Evolutionary conservation across 2,888 invertebrate species (phyloP), one percentile per base, ranked within the genome.

Genomic region (Perizoma affinitatum): DNA sequence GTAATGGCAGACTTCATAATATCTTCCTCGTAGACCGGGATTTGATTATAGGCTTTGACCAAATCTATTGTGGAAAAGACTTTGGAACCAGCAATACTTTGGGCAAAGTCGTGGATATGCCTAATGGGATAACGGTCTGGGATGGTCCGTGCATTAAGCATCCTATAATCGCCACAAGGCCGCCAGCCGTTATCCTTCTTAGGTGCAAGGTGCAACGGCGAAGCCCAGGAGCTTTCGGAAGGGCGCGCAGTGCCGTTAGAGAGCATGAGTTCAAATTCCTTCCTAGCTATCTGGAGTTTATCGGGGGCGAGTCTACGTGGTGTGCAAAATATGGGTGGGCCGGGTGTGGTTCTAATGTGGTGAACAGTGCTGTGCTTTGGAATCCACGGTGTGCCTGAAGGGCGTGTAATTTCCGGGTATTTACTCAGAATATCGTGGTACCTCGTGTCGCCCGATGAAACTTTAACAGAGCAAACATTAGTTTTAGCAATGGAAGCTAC

Each of bases 101-200:
- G 11, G 0, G 82, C 78, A 6, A 77, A 73, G 4, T 74, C 52
- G 6, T 70, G 73, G 3, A 80, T 69, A 57, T 69, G 80, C 8
- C 74, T 54, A 4, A 77, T 46, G 1, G 78, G 76, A 10, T 48
- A 48, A 41, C 22, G 22, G 22, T 22, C 22, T 22, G 22, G 7
- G 48, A 41, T 42, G 9, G 11, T 22, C 22, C 22, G 22, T 22
- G 22, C 22, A 22, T 22, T 22, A 22, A 22, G 22, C 22, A 22
- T 22, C 8, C 49, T 43, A 48, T 55, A 48, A 41, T 49, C 49
- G 8, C 48, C 48, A 43, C 48, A 48, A 10, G 54, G 59, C 34
- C 54, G 47, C 53, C 54, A 54, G 44, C 54, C 36, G 34, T 49
- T 59, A 40, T 53, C 52, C 36, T 52, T 58, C 41, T 40, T 46